Evolutionary conservation across 2,113 vertebrate genomes (phyloP), one percentile per base, ranked within the genome.

Genomic region (Microcebus lehilahytsara): DNA sequence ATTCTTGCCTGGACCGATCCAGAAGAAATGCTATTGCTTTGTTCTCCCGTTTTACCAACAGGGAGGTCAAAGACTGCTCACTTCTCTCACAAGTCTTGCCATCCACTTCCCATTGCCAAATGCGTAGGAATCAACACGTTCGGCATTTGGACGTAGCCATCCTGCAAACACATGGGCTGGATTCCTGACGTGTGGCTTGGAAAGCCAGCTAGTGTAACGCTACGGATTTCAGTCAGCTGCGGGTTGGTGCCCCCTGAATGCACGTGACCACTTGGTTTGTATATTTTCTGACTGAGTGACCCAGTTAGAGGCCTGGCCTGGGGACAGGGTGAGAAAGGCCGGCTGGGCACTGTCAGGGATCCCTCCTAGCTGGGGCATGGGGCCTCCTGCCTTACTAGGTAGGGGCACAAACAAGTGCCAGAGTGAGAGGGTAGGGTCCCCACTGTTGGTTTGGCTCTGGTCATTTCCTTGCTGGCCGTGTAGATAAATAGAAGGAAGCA

Each of bases 221-320:
- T 72, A 2, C 0, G 1, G 67, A 25, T 69, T 64, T 69, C 23
- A 4, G 51, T 83, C 69, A 77, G 69, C 5, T 62, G 67, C 0
- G 4, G 34, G 14, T 32, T 27, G 8, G 78, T 71, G 9, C 37
- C 49, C 72, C 67, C 64, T n/a, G 53, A 46, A 12, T 8, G 80
- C 84, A 34, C 10, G 14, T 10, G 86, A 64, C 74, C 66, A 9
- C 80, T 93, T 51, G 77, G 72, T 56, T 75, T 60, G 34, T 67
- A 4, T 32, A 4, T 66, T 87, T 40, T 53, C 56, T 72, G 67
- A 37, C 22, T 56, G 86, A 77, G 62, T 96, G 96, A 97, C 88
- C 92, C 91, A 74, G 60, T 95, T 93, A 92, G 95, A 93, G 77
- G n/a, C 53, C 75, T 94, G 89, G 64, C 69, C 58, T 27, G 17